Evolutionary conservation across 2,888 invertebrate species (phyloP).

Genomic region (Rotaria magnacalcarata): DNA sequence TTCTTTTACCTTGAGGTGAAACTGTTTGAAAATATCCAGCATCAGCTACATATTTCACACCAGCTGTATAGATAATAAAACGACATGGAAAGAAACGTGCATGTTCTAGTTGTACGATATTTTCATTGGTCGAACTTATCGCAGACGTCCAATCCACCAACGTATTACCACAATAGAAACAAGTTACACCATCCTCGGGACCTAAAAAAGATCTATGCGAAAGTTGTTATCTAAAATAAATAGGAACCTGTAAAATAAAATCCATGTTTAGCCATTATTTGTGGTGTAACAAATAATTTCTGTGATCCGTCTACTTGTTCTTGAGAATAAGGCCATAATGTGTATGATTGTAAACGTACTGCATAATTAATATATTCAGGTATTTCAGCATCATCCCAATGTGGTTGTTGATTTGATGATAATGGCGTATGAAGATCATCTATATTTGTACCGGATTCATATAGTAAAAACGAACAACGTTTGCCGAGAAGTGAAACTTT

Average conservation of each 20-base stretch:
- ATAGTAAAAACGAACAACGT: constrained; percentile 28
- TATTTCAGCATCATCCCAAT: constrained; percentile 12
- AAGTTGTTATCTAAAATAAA: neutral
- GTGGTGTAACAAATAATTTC: neutral
- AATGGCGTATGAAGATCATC: neutral
- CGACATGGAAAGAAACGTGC: constrained; percentile 29
- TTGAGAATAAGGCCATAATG: neutral
- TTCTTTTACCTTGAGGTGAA: neutral
- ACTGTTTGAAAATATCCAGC: constrained; percentile 17
- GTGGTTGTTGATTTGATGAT: neutral
- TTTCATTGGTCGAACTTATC: neutral
- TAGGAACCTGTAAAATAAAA: constrained; percentile 26
- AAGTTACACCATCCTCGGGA: neutral
- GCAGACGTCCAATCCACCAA: neutral
- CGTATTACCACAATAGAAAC: constrained; percentile 13
- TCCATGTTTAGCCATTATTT: constrained; percentile 22
- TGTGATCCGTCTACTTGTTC: neutral
- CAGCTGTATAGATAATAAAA: neutral
- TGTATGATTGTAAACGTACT: neutral
- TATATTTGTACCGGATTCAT: neutral
- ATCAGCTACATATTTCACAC: neutral
- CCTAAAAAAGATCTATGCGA: neutral
- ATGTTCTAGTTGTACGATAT: constrained; percentile 21
- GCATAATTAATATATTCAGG: neutral
- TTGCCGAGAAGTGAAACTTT: constrained; percentile 9